Conservation (phyloP, 2,113 vertebrate species). For the Bostrychus sinensis region DNA sequence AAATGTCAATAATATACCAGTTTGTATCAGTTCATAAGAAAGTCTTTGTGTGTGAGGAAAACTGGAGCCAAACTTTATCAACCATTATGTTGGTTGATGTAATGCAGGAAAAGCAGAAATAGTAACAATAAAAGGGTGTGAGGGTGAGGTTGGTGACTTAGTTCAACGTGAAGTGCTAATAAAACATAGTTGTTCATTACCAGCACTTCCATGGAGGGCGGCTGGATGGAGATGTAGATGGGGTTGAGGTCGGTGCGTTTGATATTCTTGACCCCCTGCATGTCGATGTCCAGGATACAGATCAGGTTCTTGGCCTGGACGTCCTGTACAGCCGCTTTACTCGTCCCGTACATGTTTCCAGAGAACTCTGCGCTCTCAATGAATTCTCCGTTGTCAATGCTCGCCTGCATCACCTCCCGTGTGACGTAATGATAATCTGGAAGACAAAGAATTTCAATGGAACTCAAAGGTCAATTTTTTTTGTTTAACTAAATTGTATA, state of each 20-base stretch:
- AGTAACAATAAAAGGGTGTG: no score
- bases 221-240: slow-evolving; percentile 93
- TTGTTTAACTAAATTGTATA: no score
- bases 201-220: slow-evolving; percentile 86
- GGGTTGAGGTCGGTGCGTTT: slow-evolving; percentile 89
- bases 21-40: no score
- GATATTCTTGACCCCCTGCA: slow-evolving; percentile 94
- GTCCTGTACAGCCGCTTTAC: slow-evolving; percentile 88
- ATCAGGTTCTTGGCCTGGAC: slow-evolving; percentile 94
- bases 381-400: slow-evolving; percentile 86
- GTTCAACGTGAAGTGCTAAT: no score
- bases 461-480: no score
- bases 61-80: no score
- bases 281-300: slow-evolving; percentile 94
- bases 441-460: neutral
- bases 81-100: no score
- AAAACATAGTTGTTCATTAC: slow-evolving; percentile 71
- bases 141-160: no score
- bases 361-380: slow-evolving; percentile 93
- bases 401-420: slow-evolving; percentile 86
- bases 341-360: slow-evolving; percentile 95
- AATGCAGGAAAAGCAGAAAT: no score
- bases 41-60: no score
- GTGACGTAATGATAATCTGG: slow-evolving; percentile 95
- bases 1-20: neutral